Evolutionary conservation across 1,140 invertebrate genomes (phyloP).

Genomic region (Drosophila nannoptera): DNA sequence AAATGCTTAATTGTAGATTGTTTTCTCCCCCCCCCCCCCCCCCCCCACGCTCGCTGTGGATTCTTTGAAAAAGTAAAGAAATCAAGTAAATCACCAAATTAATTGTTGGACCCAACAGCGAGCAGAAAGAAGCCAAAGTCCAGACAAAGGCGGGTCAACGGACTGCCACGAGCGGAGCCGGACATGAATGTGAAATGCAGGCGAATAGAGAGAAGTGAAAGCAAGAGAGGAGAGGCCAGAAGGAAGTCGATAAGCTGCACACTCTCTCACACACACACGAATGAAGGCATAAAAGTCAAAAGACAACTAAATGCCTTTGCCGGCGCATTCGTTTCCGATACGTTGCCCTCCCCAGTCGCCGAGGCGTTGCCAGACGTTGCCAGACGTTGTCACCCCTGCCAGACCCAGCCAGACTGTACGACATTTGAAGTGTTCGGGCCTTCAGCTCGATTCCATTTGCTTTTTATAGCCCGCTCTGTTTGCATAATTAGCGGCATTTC

Average conservation of each 20-base stretch:
- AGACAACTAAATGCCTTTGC: conserved; percentile 7
- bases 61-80: conserved; percentile 32
- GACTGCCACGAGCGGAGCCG: conserved; percentile 2
- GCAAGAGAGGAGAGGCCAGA: not conserved
- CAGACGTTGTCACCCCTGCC: conserved; percentile 34
- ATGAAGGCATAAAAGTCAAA: conserved; percentile 27
- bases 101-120: conserved; percentile 44
- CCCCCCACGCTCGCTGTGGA: conserved; percentile 24
- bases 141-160: conserved; percentile 28
- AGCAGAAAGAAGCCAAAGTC: not conserved
- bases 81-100: conserved; percentile 66
- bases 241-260: conserved; percentile 24
- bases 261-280: conserved; percentile 12
- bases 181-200: not conserved
- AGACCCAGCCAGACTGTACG: conserved; percentile 31
- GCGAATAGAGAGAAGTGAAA: not conserved
- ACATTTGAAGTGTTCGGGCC: not conserved
- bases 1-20: conserved; percentile 32
- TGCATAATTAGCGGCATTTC: conserved; percentile 25
- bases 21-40: not conserved
- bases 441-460: not conserved
- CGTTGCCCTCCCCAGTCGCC: conserved; percentile 29
- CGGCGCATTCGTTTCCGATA: conserved; percentile 22
- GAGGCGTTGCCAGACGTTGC: conserved; percentile 41
- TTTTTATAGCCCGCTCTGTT: not conserved